These are phyloP conservation scores for Pegoplata infirma DNA, from an alignment of 2,888 invertebrate species.

Conservation along the genomic window DNA sequence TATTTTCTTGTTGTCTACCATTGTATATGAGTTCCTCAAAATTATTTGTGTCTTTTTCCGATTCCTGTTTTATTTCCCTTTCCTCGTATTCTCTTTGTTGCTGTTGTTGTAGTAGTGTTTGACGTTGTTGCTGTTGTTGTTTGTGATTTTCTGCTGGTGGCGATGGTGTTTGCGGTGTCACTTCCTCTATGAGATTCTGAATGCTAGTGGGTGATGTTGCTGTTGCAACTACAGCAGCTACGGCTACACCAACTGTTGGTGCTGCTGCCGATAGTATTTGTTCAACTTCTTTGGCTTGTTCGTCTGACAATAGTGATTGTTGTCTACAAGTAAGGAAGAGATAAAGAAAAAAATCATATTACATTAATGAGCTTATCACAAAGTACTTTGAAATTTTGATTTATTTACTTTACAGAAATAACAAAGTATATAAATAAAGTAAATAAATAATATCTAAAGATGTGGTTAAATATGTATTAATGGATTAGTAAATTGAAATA, in stretches of 20 bases:
- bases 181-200: conserved; percentile 74
- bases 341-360: conserved; percentile 12
- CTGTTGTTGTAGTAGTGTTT: conserved; percentile 8
- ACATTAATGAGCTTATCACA: not conserved
- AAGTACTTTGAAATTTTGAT: too few relatives aligned
- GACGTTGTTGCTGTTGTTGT: conserved; percentile 44
- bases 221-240: conserved; percentile 74
- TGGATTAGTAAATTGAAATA: too few relatives aligned
- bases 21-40: conserved; percentile 51
- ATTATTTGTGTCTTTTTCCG: conserved; percentile 63
- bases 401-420: too few relatives aligned
- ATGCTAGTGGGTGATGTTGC: conserved; percentile 72
- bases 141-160: conserved; percentile 58
- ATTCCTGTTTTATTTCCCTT: conserved; percentile 58
- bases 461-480: not conserved
- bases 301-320: conserved; percentile 90
- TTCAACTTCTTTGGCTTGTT: conserved; percentile 93
- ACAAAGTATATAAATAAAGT: too few relatives aligned
- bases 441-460: not conserved
- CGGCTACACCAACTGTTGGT: conserved; percentile 72
- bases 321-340: conserved; percentile 80
- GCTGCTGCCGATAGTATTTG: conserved; percentile 86
- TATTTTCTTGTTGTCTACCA: conserved; percentile 47
- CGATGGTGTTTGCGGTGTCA: conserved; percentile 62
- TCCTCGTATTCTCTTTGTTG: conserved; percentile 5